Evolutionary conservation across 2,888 invertebrate genomes (phyloP).

Genomic region (Apamea anceps): DNA sequence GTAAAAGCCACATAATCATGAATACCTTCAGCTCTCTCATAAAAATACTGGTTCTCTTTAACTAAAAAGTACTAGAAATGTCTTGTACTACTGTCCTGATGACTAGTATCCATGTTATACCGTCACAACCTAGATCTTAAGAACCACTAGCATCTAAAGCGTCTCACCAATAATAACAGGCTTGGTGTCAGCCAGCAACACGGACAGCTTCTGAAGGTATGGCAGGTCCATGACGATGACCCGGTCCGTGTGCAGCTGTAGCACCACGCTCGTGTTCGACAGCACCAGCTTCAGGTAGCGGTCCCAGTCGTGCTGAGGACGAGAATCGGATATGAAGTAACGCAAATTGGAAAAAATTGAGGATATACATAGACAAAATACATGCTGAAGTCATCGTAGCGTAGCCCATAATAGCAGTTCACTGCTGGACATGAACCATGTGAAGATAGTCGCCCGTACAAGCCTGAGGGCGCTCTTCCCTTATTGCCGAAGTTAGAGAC

Average conservation of each 20-base stretch:
- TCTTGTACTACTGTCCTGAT: too few relatives aligned
- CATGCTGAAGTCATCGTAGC: background rate
- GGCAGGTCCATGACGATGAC: slow-evolving; percentile 92
- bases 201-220: slow-evolving; percentile 91
- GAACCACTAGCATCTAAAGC: too few relatives aligned
- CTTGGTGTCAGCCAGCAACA: slow-evolving; percentile 88
- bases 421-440: too few relatives aligned
- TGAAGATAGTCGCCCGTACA: background rate
- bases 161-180: slow-evolving; percentile 89
- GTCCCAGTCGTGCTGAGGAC: slow-evolving; percentile 91
- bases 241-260: slow-evolving; percentile 88
- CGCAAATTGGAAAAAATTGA: too few relatives aligned
- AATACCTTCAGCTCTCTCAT: too few relatives aligned
- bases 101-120: too few relatives aligned
- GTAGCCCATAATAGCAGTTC: background rate
- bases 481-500: too few relatives aligned
- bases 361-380: background rate
- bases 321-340: too few relatives aligned
- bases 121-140: too few relatives aligned
- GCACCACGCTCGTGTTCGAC: slow-evolving; percentile 89
- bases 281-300: slow-evolving; percentile 90
- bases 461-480: background rate
- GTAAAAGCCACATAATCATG: too few relatives aligned
- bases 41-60: too few relatives aligned
- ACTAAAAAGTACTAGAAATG: too few relatives aligned